phyloP scores from a whole-genome alignment of 1,140 invertebrate species.

The Monomorium pharaonis region DNA sequence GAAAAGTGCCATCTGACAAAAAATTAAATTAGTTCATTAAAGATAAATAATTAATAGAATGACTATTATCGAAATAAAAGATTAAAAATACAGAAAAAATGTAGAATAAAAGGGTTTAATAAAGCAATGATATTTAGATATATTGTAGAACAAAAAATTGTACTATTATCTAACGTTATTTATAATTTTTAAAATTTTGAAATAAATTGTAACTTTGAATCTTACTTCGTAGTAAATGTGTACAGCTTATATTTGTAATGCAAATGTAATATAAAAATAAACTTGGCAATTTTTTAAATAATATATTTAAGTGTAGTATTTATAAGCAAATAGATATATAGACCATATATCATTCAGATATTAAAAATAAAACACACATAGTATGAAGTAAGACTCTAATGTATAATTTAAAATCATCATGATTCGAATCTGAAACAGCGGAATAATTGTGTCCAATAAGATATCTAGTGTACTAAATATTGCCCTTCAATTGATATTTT shows the following conservation, averaged over 20 bases:
- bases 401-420: neutral
- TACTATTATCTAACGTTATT: slow-evolving; percentile 9
- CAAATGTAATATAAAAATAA: neutral
- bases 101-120: neutral
- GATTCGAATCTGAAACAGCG: neutral
- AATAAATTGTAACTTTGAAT: slow-evolving; percentile 1
- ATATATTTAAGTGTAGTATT: too few species aligned
- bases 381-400: slow-evolving; percentile 3
- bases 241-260: neutral
- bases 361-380: slow-evolving; percentile 2
- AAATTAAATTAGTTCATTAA: neutral
- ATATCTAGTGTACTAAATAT: neutral
- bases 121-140: neutral
- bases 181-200: neutral
- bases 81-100: neutral
- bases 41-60: slow-evolving; percentile 31
- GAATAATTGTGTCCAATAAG: slow-evolving; percentile 16
- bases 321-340: neutral
- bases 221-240: slow-evolving; percentile 1
- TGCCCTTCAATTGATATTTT: neutral
- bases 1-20: neutral
- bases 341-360: neutral
- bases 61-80: neutral
- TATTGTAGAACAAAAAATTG: neutral
- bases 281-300: neutral